Evolutionary conservation across 2,888 invertebrate species (phyloP), one percentile per base, ranked within the genome.

Genomic region (Girardia tigrina): DNA sequence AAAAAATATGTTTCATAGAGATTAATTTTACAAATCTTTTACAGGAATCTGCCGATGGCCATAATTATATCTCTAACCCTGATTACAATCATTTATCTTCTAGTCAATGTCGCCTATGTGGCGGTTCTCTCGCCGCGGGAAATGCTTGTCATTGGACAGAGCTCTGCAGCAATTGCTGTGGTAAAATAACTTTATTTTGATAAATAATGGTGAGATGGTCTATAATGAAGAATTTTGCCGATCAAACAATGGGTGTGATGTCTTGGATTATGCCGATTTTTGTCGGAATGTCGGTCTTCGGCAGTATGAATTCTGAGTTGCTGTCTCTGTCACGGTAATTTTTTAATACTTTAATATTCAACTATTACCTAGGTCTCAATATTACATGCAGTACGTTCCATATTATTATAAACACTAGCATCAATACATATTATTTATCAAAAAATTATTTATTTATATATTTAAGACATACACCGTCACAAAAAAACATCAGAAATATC

Each of bases 161-260:
- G 86, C 92, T 0, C 42, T 42, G 87, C 88, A 28, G 91, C 91
- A 1, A 87, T 90, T 77, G 92, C 93, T 20, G 92, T 93, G 0
- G 94, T 81, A 16, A 79, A 78, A 82, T 2, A 80, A 36, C 16
- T 12, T n/a, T n/a, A n/a, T n/a, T n/a, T n/a, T n/a, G n/a, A n/a
- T n/a, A n/a, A n/a, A n/a, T n/a, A n/a, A n/a, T n/a, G n/a, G n/a
- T 36, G 8, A 36, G 16, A 36, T 36, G 16, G 16, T 36, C 8
- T 36, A 12, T 12, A 12, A n/a, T 12, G 4, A 6, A 71, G 71
- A 71, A 71, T 71, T 71, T 71, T 71, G 71, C 71, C 12, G 71
- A 71, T 23, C 71, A 20, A 71, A 71, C 71, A 12, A 71, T 71
- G 71, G 71, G 71, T 12, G 71, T 71, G 16, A 71, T 71, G 71